A percentile compares a stretch with the other conserved stretches of the same genome.
phyloP scores from a whole-genome alignment of 2,113 vertebrate genomes.

The Podarcis raffonei region DNA sequence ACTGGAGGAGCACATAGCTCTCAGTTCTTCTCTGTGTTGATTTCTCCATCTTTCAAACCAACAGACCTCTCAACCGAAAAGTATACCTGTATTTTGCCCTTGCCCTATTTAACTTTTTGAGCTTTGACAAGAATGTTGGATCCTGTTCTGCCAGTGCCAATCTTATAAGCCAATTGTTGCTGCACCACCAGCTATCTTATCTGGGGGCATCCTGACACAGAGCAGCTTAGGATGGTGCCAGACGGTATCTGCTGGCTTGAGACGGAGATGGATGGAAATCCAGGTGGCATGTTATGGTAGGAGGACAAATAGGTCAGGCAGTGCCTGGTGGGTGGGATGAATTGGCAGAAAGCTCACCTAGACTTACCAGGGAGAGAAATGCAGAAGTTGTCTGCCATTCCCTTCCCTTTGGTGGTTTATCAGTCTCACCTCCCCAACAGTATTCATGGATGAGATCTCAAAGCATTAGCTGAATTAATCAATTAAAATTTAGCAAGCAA shows the following conservation, averaged over 20 bases:
- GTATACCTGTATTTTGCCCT: background rate
- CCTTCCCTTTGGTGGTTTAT: background rate
- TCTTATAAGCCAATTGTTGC: background rate
- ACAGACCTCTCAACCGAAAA: background rate
- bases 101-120: background rate
- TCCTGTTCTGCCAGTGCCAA: background rate
- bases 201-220: background rate
- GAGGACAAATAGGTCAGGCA: constrained; percentile 4
- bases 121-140: background rate
- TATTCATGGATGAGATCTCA: background rate
- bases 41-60: background rate
- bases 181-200: background rate
- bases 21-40: background rate
- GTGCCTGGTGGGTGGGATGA: background rate
- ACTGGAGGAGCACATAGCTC: background rate
- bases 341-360: background rate
- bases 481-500: background rate
- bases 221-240: background rate
- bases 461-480: background rate
- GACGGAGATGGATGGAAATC: background rate
- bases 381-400: background rate
- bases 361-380: background rate
- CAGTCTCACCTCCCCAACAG: background rate
- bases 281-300: background rate
- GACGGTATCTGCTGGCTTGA: background rate